Evolutionary conservation across 2,113 vertebrate species (phyloP).

Genomic region (Rafetus swinhoei): DNA sequence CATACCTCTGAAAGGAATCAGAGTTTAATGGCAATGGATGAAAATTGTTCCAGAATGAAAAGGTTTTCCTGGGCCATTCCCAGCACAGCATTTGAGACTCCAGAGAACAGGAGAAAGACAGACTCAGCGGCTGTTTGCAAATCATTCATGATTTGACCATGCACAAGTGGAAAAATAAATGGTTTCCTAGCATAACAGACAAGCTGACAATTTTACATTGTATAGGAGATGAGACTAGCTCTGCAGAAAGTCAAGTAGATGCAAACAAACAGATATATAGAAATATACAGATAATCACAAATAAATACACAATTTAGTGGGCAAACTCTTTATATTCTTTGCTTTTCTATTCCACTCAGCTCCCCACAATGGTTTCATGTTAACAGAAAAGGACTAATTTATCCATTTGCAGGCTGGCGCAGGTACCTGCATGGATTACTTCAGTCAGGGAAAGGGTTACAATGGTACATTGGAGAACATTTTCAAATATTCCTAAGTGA

Average conservation of each 20-base stretch:
- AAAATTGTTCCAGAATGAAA: background rate
- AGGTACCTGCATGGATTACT: background rate
- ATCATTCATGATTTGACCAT: background rate
- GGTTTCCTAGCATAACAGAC: background rate
- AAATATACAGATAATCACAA: slow-evolving; percentile 1
- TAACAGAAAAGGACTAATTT: background rate
- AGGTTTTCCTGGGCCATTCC: background rate
- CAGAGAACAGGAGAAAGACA: background rate
- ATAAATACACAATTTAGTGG: background rate
- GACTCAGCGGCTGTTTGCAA: background rate
- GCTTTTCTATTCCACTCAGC: background rate
- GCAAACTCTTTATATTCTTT: background rate
- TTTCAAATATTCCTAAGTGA: slow-evolving; percentile 13
- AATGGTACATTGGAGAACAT: fast-evolving
- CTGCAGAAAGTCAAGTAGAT: slow-evolving; percentile 19
- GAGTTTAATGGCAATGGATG: background rate
- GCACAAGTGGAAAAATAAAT: slow-evolving; percentile 34
- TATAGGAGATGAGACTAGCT: slow-evolving; percentile 29
- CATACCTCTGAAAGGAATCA: background rate
- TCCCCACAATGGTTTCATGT: slow-evolving; percentile 6
- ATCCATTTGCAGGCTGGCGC: background rate
- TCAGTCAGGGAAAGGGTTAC: background rate
- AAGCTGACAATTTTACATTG: slow-evolving; percentile 31
- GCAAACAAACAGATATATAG: background rate
- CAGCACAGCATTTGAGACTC: background rate